Evolutionary conservation across 1,140 invertebrate genomes (phyloP).

Genomic region (Brachionus sp.): DNA sequence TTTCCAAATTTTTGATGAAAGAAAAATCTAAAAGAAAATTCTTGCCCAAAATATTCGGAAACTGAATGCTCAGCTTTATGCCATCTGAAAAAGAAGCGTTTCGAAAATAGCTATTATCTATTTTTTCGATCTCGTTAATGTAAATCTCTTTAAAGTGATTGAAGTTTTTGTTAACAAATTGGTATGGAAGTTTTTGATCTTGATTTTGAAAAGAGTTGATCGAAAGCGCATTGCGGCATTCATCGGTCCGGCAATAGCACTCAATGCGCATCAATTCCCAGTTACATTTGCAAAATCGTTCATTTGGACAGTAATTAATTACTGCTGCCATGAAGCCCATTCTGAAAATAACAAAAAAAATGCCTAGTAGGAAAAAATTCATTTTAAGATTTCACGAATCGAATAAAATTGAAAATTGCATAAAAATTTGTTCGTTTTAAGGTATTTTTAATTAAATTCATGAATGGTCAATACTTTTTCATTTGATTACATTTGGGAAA

Average conservation of each 20-base stretch:
- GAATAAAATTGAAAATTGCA: not conserved
- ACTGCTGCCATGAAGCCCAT: not conserved
- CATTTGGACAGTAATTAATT: not conserved
- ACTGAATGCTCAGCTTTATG: not conserved
- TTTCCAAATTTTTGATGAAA: slow-evolving; percentile 10
- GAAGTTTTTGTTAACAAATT: not conserved
- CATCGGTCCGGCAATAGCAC: not conserved
- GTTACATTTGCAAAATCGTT: slow-evolving; percentile 29
- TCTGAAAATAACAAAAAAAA: not conserved
- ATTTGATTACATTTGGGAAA: not conserved
- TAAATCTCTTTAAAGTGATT: slow-evolving; percentile 3
- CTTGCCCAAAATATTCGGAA: not conserved
- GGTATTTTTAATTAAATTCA: slow-evolving; percentile 9
- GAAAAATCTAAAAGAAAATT: not conserved
- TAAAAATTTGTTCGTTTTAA: slow-evolving; percentile 8
- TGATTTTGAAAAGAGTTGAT: not conserved
- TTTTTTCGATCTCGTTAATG: not conserved
- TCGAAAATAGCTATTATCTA: not conserved
- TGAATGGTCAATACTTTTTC: not conserved
- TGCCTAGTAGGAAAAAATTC: not conserved
- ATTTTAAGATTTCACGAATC: not conserved
- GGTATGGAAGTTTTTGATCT: not conserved
- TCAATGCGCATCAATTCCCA: slow-evolving; percentile 24
- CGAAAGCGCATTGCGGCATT: not conserved
- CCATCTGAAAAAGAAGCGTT: not conserved